Percentiles rank a stretch among this genome's conserved stretches.
These are phyloP conservation scores for Drosophila villosipedis DNA, from an alignment of 2,888 invertebrate species.

Conservation along the genomic window DNA sequence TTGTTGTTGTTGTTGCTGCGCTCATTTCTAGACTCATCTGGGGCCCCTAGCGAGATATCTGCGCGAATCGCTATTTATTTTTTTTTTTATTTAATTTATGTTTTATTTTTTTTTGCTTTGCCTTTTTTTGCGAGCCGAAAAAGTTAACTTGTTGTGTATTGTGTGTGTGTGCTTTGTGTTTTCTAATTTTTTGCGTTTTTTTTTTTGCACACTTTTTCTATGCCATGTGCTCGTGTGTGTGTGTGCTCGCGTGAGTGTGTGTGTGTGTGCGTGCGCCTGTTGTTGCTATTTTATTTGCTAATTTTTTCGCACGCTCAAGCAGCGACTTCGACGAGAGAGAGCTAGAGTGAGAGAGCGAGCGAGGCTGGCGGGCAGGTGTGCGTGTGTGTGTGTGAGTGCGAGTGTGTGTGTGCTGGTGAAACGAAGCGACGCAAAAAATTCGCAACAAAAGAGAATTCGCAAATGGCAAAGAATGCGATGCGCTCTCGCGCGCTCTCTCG, in stretches of 20 bases:
- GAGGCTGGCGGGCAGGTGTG: slow-evolving; percentile 12
- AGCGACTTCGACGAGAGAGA: slow-evolving; percentile 11
- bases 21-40: slow-evolving; percentile 58
- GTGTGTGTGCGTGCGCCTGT: slow-evolving; percentile 32
- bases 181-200: slow-evolving; percentile 61
- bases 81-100: slow-evolving; percentile 68
- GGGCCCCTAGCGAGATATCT: slow-evolving; percentile 59
- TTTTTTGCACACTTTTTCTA: slow-evolving; percentile 63
- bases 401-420: slow-evolving; percentile 33
- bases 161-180: slow-evolving; percentile 57
- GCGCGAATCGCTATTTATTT: slow-evolving; percentile 49
- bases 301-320: slow-evolving; percentile 67
- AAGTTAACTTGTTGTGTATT: slow-evolving; percentile 56
- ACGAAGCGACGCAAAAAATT: slow-evolving; percentile 48
- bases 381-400: background rate
- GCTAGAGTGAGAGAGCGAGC: background rate
- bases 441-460: slow-evolving; percentile 75
- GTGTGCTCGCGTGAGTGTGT: slow-evolving; percentile 27
- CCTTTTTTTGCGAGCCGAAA: slow-evolving; percentile 60
- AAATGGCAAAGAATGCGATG: slow-evolving; percentile 61
- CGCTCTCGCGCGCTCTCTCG: slow-evolving; percentile 12
- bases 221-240: slow-evolving; percentile 50
- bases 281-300: slow-evolving; percentile 63
- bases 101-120: slow-evolving; percentile 44
- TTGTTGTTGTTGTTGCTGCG: slow-evolving; percentile 40